Percentiles rank a stretch among this genome's conserved stretches.
phyloP scores from a whole-genome alignment of 2,888 invertebrate genomes.

The Parnassius mnemosyne region DNA sequence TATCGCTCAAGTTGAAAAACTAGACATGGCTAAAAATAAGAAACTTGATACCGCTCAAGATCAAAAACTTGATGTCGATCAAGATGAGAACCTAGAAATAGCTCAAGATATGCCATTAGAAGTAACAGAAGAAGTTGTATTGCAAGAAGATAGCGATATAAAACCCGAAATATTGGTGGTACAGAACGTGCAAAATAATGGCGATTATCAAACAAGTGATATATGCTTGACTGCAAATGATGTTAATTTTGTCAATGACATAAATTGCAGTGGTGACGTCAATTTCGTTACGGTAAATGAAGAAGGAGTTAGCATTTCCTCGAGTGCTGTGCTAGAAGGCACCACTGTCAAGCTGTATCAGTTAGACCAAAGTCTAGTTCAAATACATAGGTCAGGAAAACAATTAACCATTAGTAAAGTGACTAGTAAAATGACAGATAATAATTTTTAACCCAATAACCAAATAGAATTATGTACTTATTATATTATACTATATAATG shows the following conservation, averaged over 20 bases:
- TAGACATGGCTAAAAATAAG: conserved; percentile 40
- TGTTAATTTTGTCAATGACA: conserved; percentile 38
- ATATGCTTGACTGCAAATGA: conserved; percentile 37
- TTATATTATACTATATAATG: too few relatives aligned
- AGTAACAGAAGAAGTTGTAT: conserved; percentile 49
- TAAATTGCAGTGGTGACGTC: conserved; percentile 41
- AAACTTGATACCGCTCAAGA: conserved; percentile 39
- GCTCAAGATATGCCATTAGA: conserved; percentile 48
- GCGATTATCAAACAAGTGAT: conserved; percentile 29
- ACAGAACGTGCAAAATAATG: conserved; percentile 39
- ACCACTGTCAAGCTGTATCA: conserved; percentile 54
- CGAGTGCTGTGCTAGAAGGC: conserved; percentile 43
- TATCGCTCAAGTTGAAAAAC: conserved; percentile 34
- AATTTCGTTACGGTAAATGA: conserved; percentile 58
- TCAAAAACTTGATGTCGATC: background rate
- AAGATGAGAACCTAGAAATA: conserved; percentile 29
- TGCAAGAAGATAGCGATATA: conserved; percentile 48
- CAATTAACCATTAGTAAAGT: conserved; percentile 63
- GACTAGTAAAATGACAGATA: conserved; percentile 62
- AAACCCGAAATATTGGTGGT: conserved; percentile 52
- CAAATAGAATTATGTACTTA: background rate
- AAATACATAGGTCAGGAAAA: conserved; percentile 53
- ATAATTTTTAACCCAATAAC: conserved; percentile 48
- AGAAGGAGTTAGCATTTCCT: conserved; percentile 48
- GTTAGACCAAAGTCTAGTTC: conserved; percentile 60